Base-by-base conservation (phyloP, 1,140 invertebrate species). In the Papilio aristodemus region DNA sequence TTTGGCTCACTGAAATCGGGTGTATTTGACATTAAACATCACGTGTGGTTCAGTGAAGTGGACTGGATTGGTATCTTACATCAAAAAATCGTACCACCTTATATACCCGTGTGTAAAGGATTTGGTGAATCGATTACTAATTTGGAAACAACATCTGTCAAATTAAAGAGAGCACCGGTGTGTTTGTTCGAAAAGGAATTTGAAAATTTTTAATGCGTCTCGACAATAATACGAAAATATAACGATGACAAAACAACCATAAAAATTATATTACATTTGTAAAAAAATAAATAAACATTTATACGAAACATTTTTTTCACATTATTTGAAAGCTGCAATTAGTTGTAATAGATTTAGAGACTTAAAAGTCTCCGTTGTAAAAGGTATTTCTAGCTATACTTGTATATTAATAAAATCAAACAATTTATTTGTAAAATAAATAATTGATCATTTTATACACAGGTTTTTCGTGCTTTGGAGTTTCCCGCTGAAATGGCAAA, bases 1-100 rank as follows among this genome's bases (percentile, higher is more conserved):
- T 97, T 93, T 83, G 98, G 98, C 6, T 98, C 97, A 75, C 88
- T 98, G 8, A 97, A 96, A 81, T 94, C 95, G 63, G 97, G 97
- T 22, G 93, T 90, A 0, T 84, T 84, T 72, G 95, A 95, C 72
- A 94, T 96, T 10, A 95, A 95, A 83, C 87, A 79, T 11, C 94
- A 95, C 68, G 74, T 73, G 6, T 95, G 94, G 94, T 98, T 98
- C 80, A 84, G 92, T 19, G 92, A 93, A 0, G 94, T 94, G 1
- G 94, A 98, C 78, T 99, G 97, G 97, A 93, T 96, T 68, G 92
- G 93, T 13, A 93, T 99, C 74, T 96, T 97, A 62, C 94, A 98
- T 79, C 95, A 95, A 81, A 96, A 95, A 86, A 78, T 96, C 4
- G 92, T 93, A 71, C 94, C 97, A 0, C 95, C 95, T 4, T 98